Percentiles rank a stretch among this genome's conserved stretches.
Conservation (phyloP, 2,888 invertebrate genomes). For the Deroplatys truncata region DNA sequence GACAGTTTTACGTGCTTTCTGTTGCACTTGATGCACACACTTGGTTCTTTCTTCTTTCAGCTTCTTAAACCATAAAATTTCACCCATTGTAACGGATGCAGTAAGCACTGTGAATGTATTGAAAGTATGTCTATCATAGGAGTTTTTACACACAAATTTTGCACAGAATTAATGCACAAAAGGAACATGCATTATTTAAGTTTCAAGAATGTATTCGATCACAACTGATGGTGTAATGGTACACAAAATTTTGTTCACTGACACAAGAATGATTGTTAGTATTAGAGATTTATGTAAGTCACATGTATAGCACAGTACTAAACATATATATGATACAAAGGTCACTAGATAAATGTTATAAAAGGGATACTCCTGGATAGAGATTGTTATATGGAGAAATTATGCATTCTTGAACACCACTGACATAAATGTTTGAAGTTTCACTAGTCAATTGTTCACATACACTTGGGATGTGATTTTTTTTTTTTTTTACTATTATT, state of each 20-base stretch:
- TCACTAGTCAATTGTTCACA: too few species aligned
- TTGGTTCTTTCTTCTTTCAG: background rate
- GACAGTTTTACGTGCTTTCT: background rate
- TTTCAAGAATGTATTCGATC: background rate
- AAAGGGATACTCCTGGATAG: too few species aligned
- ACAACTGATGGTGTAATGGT: background rate
- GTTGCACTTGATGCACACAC: background rate
- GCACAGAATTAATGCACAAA: background rate
- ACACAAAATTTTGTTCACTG: background rate
- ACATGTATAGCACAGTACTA: background rate
- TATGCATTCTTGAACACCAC: too few species aligned
- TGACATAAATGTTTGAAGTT: too few species aligned
- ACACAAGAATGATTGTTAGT: too few species aligned
- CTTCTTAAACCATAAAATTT: background rate
- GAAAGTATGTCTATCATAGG: background rate
- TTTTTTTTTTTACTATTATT: too few species aligned
- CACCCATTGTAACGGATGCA: background rate
- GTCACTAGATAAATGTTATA: too few species aligned
- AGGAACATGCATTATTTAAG: background rate
- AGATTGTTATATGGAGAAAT: too few species aligned
- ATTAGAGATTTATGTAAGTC: background rate
- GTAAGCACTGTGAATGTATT: background rate
- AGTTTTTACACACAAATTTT: background rate
- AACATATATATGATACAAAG: background rate
- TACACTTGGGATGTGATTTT: too few species aligned